phyloP scores from a whole-genome alignment of 1,140 invertebrate genomes.

The Gonatopus flavifemur region DNA sequence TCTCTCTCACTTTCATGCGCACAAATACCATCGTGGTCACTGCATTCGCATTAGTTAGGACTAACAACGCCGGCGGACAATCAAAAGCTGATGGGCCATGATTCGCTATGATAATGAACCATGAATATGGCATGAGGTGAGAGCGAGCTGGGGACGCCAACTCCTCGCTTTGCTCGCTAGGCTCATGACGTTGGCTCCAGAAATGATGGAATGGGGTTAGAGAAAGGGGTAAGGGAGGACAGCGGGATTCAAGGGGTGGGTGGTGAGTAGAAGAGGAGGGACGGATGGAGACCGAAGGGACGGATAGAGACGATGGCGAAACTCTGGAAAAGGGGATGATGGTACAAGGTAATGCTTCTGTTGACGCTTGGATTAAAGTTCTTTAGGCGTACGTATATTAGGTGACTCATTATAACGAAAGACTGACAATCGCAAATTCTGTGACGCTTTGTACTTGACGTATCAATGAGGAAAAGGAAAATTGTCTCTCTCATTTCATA shows the following conservation, averaged over 20 bases:
- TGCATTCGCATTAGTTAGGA: constrained; percentile 58
- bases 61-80: constrained; percentile 57
- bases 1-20: too few relatives aligned
- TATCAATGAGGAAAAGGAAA: too few relatives aligned
- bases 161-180: constrained; percentile 47
- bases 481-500: too few relatives aligned
- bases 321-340: constrained; percentile 7
- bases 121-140: constrained; percentile 56
- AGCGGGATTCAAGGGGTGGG: background rate
- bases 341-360: constrained; percentile 37
- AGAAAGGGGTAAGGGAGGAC: background rate
- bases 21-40: constrained; percentile 48
- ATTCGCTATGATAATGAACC: constrained; percentile 61
- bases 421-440: too few relatives aligned
- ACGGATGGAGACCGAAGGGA: background rate
- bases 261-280: background rate
- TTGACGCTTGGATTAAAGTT: constrained; percentile 40
- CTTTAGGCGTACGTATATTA: constrained; percentile 21
- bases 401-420: background rate
- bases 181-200: constrained; percentile 26
- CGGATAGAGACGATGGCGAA: constrained; percentile 9
- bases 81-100: constrained; percentile 60
- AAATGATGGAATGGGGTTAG: constrained; percentile 24
- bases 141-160: constrained; percentile 53
- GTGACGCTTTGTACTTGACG: too few relatives aligned